A percentile compares a stretch with the other conserved stretches of the same genome.
Conservation (phyloP, 2,113 vertebrate species). For the Istiophorus platypterus region DNA sequence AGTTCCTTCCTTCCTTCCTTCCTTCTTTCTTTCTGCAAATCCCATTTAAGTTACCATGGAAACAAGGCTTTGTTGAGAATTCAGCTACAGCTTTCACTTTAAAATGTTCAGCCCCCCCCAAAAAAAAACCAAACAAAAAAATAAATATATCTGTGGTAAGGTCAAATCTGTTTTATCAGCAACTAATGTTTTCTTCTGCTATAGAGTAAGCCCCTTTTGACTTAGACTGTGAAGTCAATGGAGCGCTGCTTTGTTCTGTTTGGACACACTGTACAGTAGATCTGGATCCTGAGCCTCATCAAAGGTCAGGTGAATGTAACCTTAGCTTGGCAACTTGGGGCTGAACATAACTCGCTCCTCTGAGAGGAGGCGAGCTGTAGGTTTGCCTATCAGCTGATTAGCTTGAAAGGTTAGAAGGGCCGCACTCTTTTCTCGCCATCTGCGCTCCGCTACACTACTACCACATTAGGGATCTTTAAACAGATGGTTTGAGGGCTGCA, state of each 20-base stretch:
- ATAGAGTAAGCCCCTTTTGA: not conserved
- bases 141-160: conserved; percentile 4
- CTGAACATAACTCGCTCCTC: conserved; percentile 41
- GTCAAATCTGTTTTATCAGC: conserved; percentile 30
- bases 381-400: conserved; percentile 77
- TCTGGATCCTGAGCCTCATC: conserved; percentile 5
- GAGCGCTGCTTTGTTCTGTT: not conserved
- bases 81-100: not conserved
- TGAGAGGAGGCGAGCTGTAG: conserved; percentile 46
- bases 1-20: conserved; percentile 3
- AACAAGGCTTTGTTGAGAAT: conserved; percentile 32
- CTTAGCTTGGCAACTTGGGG: conserved; percentile 40
- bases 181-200: conserved; percentile 15
- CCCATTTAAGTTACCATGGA: conserved; percentile 44
- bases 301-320: conserved; percentile 72
- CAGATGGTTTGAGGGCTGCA: conserved; percentile 84
- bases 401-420: conserved; percentile 82
- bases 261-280: not conserved
- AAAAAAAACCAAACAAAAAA: not conserved
- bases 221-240: not conserved
- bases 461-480: conserved; percentile 83
- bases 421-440: conserved; percentile 77
- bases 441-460: conserved; percentile 71
- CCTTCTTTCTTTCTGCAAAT: not conserved
- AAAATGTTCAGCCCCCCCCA: not conserved